Evolutionary conservation across 2,797 vertebrate genomes (phyloP), one percentile per base, ranked within the genome.

Genomic region (Aphelocoma californica): DNA sequence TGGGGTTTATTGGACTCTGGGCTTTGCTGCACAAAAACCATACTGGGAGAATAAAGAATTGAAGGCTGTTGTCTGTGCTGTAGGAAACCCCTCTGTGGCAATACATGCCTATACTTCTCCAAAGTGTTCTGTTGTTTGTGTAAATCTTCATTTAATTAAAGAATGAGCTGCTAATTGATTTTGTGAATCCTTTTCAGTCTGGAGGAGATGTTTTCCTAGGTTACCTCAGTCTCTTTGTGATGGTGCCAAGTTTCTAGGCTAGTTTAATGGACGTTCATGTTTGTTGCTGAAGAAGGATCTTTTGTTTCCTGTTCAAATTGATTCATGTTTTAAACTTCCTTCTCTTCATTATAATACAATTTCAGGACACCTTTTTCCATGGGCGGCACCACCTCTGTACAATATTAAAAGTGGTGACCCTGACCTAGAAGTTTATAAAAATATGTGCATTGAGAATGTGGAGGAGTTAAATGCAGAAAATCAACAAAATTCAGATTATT

Each of bases 121-220:
- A 34, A 8, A 88, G 62, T 50, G 34, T 78, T 87, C 47, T 77
- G 38, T 64, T 86, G 32, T 53, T 73, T 65, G 23, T 85, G 44
- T 94, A 93, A 88, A 79, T 95, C 34, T 86, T 87, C 32, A 19
- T 85, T 94, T 86, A 73, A 95, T 95, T 94, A 96, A 95, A 95
- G 78, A 90, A 64, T 18, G 17, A 95, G 86, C 47, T 69, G 42
- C 28, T 94, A 53, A 64, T 86, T 64, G 61, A 61, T 90, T 88
- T 29, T 62, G 58, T 87, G 64, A 92, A 83, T 86, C 56, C 51
- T 84, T 88, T 82, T 85, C 62, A 47, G 36, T 64, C 21, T 66
- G 36, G 29, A 84, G 75, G 50, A 83, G 61, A 54, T 32, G n/a
- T 45, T 85, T 47, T 81, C 53, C 45, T 62, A 38, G 21, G 15